Percentiles rank a stretch among this genome's conserved stretches.
These are phyloP conservation scores for Sebastes reedi DNA, from an alignment of 2,797 vertebrate genomes.

Conservation along the genomic window DNA sequence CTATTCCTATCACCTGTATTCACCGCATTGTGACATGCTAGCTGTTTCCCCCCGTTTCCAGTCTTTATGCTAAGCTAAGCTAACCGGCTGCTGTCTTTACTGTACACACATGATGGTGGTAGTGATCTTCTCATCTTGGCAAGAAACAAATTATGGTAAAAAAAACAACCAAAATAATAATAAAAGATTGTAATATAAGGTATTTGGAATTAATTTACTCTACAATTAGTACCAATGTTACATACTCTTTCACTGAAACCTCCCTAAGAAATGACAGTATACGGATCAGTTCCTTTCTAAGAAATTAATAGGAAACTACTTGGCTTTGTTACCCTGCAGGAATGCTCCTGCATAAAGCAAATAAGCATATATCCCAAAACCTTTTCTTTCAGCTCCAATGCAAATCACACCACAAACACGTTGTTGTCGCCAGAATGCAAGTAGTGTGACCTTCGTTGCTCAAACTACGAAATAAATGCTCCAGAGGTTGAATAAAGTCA, in stretches of 20 bases:
- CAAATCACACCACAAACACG: neutral
- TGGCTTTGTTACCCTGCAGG: too few species aligned
- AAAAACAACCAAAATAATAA: too few species aligned
- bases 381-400: neutral
- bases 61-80: neutral
- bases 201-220: too few species aligned
- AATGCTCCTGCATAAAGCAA: neutral
- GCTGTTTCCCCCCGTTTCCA: neutral
- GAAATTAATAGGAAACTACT: too few species aligned
- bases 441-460: neutral
- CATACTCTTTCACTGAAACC: too few species aligned
- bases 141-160: neutral
- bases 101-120: accelerated
- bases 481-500: neutral
- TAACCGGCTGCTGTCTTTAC: neutral
- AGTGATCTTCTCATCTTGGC: neutral
- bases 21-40: neutral
- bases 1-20: neutral
- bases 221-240: too few species aligned
- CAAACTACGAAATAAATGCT: neutral
- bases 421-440: neutral
- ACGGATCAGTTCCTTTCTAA: too few species aligned
- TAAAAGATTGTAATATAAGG: too few species aligned
- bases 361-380: neutral
- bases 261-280: too few species aligned